Percentiles rank a stretch among this genome's conserved stretches.
These are phyloP conservation scores for Maccullochella peelii DNA, from an alignment of 2,113 vertebrate genomes.

Conservation along the genomic window DNA sequence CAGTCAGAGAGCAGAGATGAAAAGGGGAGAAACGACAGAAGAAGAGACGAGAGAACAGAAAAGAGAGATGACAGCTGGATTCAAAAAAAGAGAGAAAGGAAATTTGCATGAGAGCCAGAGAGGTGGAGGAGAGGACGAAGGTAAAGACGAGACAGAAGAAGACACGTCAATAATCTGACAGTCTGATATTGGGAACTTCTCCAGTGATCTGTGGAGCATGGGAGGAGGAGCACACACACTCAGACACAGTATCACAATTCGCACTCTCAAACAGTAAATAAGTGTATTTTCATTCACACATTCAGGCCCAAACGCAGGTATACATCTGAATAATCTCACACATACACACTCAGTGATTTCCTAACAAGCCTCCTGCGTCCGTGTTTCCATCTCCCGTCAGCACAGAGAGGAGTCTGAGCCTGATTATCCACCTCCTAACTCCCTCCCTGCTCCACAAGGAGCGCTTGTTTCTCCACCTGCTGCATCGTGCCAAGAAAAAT, in stretches of 20 bases:
- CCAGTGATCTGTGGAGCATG: conserved; percentile 3
- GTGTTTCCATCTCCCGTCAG: conserved; percentile 6
- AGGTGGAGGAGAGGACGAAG: conserved; percentile 10
- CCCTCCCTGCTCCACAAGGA: background rate
- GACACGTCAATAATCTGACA: conserved; percentile 5
- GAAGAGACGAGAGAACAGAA: background rate
- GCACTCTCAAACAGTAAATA: background rate
- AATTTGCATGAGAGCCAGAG: background rate
- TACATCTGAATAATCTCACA: background rate
- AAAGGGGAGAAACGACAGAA: conserved; percentile 7
- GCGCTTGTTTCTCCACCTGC: conserved; percentile 15
- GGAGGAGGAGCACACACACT: conserved; percentile 18
- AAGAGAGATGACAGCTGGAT: background rate
- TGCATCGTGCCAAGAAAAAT: conserved; percentile 5
- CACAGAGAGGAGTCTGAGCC: conserved; percentile 28
- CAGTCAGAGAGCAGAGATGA: background rate
- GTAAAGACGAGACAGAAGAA: background rate
- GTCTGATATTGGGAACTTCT: conserved; percentile 24
- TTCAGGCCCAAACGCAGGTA: background rate
- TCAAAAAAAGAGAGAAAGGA: background rate
- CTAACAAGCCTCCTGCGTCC: conserved; percentile 15
- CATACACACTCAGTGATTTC: background rate
- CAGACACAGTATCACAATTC: background rate
- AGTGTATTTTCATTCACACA: background rate
- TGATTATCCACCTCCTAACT: conserved; percentile 23